A percentile compares a stretch with the other conserved stretches of the same genome.
Conservation (phyloP, 2,888 invertebrate species). For the Clepsis dumicolana region DNA sequence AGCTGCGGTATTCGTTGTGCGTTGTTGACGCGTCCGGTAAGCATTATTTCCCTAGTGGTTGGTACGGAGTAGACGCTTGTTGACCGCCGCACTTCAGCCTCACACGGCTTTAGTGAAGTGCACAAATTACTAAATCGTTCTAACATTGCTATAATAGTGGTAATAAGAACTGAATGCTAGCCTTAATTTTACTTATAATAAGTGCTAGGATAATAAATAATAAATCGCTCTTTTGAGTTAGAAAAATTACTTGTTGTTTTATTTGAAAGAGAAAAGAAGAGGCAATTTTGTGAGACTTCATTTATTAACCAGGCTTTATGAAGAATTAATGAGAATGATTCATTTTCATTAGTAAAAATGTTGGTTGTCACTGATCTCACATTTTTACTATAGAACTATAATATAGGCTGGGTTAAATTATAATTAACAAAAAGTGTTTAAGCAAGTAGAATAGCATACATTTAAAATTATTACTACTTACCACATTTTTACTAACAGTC, state of each 20-base stretch:
- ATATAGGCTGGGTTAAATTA: no score
- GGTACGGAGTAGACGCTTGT: constrained; percentile 28
- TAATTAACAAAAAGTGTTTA: no score
- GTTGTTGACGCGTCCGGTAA: constrained; percentile 21
- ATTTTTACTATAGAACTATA: no score
- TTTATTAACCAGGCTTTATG: constrained; percentile 4
- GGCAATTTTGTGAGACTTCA: background rate
- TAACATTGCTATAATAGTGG: constrained; percentile 71
- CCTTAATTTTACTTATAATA: constrained; percentile 85
- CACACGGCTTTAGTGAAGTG: constrained; percentile 48
- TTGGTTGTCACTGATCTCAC: no score
- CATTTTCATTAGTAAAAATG: background rate
- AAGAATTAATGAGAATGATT: background rate
- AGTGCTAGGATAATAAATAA: constrained; percentile 84
- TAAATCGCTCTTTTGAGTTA: constrained; percentile 83
- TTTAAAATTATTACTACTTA: no score
- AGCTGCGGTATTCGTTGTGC: constrained; percentile 39
- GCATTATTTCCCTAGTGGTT: constrained; percentile 32
- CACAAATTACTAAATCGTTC: constrained; percentile 57
- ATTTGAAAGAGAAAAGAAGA: constrained; percentile 53
- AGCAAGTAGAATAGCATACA: no score
- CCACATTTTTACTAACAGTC: no score
- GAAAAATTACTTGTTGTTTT: constrained; percentile 77
- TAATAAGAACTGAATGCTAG: constrained; percentile 85
- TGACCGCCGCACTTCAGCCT: constrained; percentile 34